Evolutionary conservation across 2,797 vertebrate genomes (phyloP).

Genomic region (Brachymystax lenok): DNA sequence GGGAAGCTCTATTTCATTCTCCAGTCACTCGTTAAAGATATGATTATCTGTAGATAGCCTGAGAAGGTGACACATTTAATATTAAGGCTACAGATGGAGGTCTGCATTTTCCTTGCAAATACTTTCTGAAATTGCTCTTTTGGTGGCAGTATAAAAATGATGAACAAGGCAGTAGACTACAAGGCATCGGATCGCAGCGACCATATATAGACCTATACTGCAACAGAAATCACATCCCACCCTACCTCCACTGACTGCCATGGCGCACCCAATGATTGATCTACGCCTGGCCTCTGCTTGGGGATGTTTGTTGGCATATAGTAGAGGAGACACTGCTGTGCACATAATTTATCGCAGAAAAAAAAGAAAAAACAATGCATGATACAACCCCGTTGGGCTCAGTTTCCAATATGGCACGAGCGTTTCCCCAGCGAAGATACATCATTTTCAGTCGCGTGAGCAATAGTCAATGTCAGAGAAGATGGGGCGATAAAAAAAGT

Average conservation of each 20-base stretch:
- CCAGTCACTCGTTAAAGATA: conserved; percentile 98
- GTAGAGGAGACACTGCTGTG: conserved; percentile 79
- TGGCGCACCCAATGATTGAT: conserved; percentile 89
- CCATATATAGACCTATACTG: conserved; percentile 81
- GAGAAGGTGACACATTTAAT: conserved; percentile 98
- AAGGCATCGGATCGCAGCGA: conserved; percentile 80
- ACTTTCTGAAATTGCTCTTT: conserved; percentile 95
- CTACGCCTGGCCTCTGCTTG: conserved; percentile 78
- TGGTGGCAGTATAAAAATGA: conserved; percentile 99
- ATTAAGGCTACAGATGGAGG: conserved; percentile 96
- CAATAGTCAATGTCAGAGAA: conserved; percentile 82
- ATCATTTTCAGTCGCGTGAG: conserved; percentile 86
- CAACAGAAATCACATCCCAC: conserved; percentile 79
- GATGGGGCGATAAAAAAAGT: conserved; percentile 70
- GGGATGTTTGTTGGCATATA: conserved; percentile 86
- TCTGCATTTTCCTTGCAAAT: conserved; percentile 93
- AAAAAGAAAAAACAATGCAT: conserved; percentile 59
- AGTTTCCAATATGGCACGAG: conserved; percentile 83
- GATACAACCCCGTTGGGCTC: conserved; percentile 68
- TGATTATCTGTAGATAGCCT: conserved; percentile 95
- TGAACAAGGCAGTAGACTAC: conserved; percentile 81
- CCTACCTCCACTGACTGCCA: conserved; percentile 74
- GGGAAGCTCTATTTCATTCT: conserved; percentile 94
- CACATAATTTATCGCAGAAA: conserved; percentile 85
- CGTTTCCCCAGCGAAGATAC: conserved; percentile 84